Percentiles rank a stretch among this genome's conserved stretches.
phyloP scores from a whole-genome alignment of 2,113 vertebrate species.

The Vulpes ferrilata region DNA sequence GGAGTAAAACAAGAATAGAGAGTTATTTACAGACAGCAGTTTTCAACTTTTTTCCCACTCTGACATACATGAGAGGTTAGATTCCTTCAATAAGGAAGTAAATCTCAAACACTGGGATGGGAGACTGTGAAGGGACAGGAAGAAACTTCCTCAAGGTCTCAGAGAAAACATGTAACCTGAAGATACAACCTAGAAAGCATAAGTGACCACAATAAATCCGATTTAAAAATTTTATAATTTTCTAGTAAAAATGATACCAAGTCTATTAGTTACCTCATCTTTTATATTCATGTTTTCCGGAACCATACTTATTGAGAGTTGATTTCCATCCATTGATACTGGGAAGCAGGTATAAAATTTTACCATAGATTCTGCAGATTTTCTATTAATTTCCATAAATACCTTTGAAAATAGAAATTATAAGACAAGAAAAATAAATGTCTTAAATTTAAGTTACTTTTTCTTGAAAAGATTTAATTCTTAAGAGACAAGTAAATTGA shows the following conservation, averaged over 20 bases:
- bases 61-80: not conserved
- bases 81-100: not conserved
- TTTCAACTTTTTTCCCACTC: not conserved
- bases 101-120: not conserved
- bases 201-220: not conserved
- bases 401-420: conserved; percentile 86
- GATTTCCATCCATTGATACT: conserved; percentile 87
- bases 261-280: conserved; percentile 86
- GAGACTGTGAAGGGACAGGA: not conserved
- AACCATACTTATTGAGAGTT: conserved; percentile 86
- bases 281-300: conserved; percentile 84
- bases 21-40: not conserved
- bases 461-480: conserved; percentile 15
- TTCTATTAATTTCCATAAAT: conserved; percentile 87
- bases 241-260: not conserved
- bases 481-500: not conserved
- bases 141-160: not conserved
- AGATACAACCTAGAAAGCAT: not conserved
- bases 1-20: not conserved
- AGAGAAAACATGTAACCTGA: not conserved
- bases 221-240: not conserved
- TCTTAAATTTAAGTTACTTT: not conserved
- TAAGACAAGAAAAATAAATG: not conserved
- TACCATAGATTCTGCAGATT: conserved; percentile 90
- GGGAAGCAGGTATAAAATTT: conserved; percentile 91